Percentiles rank a stretch among this genome's conserved stretches.
phyloP scores from a whole-genome alignment of 2,113 vertebrate species.

The Atlantisia rogersi region DNA sequence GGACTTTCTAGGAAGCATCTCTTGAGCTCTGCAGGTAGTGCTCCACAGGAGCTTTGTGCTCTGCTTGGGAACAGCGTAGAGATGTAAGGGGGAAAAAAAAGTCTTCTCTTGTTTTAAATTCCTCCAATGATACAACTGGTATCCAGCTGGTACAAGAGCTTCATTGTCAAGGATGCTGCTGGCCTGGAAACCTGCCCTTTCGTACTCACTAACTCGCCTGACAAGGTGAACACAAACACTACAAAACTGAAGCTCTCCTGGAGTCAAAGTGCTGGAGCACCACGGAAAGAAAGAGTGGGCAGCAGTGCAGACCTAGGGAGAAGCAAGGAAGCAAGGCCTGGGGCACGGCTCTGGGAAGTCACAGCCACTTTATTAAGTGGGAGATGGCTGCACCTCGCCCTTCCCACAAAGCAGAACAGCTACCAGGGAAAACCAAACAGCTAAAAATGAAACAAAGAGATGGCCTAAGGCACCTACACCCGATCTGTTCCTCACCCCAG shows the following conservation, averaged over 20 bases:
- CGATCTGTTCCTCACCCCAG: background rate
- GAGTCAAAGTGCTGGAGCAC: background rate
- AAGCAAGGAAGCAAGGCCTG: background rate
- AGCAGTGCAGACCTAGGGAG: background rate
- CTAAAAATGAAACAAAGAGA: background rate
- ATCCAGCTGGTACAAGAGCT: background rate
- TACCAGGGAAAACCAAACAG: background rate
- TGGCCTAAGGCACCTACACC: rapidly evolving
- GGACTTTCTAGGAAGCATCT: background rate
- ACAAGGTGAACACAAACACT: background rate
- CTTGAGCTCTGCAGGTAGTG: background rate
- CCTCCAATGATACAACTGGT: background rate
- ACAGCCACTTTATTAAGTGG: too few species aligned
- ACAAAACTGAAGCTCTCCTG: background rate
- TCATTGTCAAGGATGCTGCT: background rate
- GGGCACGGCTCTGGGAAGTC: background rate
- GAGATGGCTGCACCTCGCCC: background rate
- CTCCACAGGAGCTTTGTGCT: background rate
- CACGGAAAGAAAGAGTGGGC: background rate
- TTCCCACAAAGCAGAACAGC: too few species aligned
- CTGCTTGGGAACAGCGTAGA: background rate
- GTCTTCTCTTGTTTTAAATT: background rate
- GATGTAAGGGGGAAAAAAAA: background rate
- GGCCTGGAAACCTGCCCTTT: background rate
- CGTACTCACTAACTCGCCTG: background rate